Conservation (phyloP, 2,113 vertebrate species). For the Prinia subflava region DNA sequence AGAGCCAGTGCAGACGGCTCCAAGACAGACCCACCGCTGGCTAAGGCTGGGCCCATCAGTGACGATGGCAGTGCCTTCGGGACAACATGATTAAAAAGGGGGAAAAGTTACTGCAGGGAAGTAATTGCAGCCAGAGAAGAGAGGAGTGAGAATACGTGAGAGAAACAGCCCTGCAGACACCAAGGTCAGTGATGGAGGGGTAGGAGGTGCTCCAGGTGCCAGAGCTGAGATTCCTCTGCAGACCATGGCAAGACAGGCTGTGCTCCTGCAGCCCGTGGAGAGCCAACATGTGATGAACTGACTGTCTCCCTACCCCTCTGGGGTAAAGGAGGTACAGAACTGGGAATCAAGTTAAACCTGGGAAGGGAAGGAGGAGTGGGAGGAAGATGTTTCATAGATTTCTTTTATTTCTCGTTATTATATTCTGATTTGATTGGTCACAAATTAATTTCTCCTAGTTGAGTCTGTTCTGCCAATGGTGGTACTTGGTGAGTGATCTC, state of each 20-base stretch:
- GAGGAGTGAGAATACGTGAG: too few species aligned
- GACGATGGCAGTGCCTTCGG: accelerated
- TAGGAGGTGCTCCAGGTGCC: background rate
- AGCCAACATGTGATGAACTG: background rate
- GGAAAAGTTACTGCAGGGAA: background rate
- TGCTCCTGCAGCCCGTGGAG: background rate
- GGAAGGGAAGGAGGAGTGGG: background rate
- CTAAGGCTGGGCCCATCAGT: background rate
- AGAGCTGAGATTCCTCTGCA: background rate
- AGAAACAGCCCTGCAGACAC: background rate
- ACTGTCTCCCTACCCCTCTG: background rate
- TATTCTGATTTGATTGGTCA: background rate
- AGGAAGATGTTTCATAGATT: background rate
- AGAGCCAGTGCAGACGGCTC: background rate
- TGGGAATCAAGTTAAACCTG: background rate
- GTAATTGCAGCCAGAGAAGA: background rate
- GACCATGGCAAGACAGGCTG: too few species aligned
- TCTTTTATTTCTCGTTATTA: background rate
- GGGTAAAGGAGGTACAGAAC: background rate
- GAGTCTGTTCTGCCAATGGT: background rate
- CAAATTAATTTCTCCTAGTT: background rate
- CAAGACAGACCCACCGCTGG: accelerated
- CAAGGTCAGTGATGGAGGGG: background rate
- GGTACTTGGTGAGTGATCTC: background rate
- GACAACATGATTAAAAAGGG: too few species aligned